Evolutionary conservation across 1,140 invertebrate genomes (phyloP).

Genomic region (Lysiphlebus fabarum): DNA sequence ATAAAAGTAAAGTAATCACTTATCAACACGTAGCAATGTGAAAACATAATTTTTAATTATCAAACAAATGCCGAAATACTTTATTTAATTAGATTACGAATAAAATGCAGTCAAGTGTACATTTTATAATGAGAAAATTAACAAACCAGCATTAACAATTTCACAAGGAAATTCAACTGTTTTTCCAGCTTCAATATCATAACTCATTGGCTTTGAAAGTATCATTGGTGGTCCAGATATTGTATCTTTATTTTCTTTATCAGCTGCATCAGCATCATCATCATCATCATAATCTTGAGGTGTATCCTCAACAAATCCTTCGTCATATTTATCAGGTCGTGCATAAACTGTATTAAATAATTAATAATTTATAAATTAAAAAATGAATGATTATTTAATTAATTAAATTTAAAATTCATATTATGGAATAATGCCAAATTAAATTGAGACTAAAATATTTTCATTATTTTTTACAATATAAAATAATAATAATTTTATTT

Average conservation of each 20-base stretch:
- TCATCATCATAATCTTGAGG: slow-evolving; percentile 28
- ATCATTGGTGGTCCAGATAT: slow-evolving; percentile 26
- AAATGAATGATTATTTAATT: no score
- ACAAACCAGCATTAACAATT: slow-evolving; percentile 32
- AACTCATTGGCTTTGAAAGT: slow-evolving; percentile 17
- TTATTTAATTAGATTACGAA: no score
- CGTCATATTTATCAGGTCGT: slow-evolving; percentile 26
- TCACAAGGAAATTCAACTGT: slow-evolving; percentile 35
- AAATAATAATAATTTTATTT: no score
- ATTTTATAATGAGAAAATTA: background rate
- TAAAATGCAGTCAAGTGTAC: background rate
- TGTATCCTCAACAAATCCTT: slow-evolving; percentile 21
- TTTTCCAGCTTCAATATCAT: slow-evolving; percentile 27
- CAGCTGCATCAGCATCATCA: slow-evolving; percentile 11
- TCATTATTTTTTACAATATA: no score
- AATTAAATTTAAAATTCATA: no score
- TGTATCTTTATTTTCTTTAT: slow-evolving; percentile 16
- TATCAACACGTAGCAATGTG: no score
- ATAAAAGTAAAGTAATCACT: no score
- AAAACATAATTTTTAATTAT: no score
- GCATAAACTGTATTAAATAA: slow-evolving; percentile 34
- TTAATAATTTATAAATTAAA: slow-evolving; percentile 3
- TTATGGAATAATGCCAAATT: no score
- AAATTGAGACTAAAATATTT: no score
- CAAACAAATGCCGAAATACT: no score